Conservation (phyloP, 2,113 vertebrate genomes). For the Piprites chloris region DNA sequence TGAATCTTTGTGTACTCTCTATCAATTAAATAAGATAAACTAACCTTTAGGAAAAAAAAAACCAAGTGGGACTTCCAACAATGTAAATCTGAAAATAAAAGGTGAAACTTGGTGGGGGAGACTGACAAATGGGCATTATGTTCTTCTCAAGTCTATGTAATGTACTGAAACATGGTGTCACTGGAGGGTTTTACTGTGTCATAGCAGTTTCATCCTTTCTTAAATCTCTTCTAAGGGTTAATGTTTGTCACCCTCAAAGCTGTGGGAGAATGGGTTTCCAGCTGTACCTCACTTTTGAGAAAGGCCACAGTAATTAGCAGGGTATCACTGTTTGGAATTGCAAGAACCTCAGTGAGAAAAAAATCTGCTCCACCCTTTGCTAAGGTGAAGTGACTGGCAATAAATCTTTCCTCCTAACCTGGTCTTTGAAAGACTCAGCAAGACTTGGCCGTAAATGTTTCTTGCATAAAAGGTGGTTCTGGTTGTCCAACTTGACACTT, state of each 20-base stretch:
- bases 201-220: not conserved
- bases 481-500: not conserved
- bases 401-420: conserved; percentile 8
- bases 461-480: not conserved
- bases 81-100: not conserved
- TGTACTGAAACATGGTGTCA: not conserved
- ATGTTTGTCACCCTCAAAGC: not conserved
- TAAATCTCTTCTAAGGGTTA: not conserved
- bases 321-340: not conserved
- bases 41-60: not conserved
- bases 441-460: not conserved
- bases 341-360: not conserved
- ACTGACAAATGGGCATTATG: not conserved
- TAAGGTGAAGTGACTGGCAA: not conserved
- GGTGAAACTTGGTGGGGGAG: not conserved
- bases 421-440: conserved; percentile 8
- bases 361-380: not conserved
- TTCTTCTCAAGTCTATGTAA: not conserved
- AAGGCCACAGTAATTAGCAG: not conserved
- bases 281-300: not conserved
- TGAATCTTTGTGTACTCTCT: not conserved
- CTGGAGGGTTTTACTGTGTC: not conserved
- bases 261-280: not conserved
- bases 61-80: not conserved
- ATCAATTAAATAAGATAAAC: not conserved